These are phyloP conservation scores for Macropus fuliginosus DNA, from an alignment of 2,797 vertebrate genomes.

Conservation along the genomic window DNA sequence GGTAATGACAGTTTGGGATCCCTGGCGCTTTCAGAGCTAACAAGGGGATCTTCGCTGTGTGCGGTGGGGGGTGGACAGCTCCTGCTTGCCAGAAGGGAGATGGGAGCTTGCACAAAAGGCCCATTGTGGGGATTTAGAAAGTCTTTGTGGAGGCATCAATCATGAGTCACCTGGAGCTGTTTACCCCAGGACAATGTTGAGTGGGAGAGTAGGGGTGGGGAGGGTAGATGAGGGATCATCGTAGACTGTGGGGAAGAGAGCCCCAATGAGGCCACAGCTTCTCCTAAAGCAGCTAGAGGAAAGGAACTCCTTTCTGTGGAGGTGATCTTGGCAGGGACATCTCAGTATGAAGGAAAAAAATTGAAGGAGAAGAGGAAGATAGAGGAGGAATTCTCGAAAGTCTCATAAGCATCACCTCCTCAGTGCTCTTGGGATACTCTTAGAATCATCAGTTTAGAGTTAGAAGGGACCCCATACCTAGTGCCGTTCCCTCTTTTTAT, in stretches of 20 bases:
- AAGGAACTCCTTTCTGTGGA: not conserved
- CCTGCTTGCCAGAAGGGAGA: constrained; percentile 34
- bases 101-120: constrained; percentile 65
- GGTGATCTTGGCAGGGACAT: not conserved
- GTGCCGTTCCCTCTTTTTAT: no score
- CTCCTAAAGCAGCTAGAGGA: not conserved
- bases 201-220: not conserved
- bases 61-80: not conserved
- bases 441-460: no score
- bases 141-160: constrained; percentile 51
- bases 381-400: not conserved
- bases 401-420: not conserved
- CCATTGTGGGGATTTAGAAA: constrained; percentile 56
- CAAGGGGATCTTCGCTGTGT: not conserved
- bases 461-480: no score
- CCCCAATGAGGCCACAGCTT: not conserved
- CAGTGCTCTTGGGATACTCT: no score
- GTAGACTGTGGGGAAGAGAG: no score
- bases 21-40: not conserved
- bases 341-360: not conserved
- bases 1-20: not conserved
- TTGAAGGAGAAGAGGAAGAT: not conserved
- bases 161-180: constrained; percentile 31
- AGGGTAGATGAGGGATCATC: accelerated
- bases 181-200: not conserved